Conservation (phyloP, 2,797 vertebrate species). For the Uromys caudimaculatus region DNA sequence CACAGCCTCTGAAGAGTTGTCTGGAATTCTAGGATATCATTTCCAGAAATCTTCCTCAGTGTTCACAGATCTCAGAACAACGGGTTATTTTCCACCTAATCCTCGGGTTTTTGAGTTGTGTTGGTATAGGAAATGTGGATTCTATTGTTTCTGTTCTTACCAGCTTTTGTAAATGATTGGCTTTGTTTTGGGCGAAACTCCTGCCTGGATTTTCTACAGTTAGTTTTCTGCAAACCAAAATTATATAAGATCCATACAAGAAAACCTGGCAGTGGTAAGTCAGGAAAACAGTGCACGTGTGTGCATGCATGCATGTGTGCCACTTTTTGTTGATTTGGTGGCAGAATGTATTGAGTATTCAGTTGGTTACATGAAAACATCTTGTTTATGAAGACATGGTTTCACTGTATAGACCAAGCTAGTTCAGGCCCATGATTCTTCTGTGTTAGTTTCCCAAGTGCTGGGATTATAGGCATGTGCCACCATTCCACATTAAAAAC, state of each 20-base stretch:
- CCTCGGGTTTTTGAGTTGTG: background rate
- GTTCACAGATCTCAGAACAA: background rate
- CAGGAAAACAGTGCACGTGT: background rate
- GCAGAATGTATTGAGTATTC: constrained; percentile 36
- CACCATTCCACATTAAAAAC: background rate
- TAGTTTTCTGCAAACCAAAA: constrained; percentile 52
- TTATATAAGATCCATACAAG: background rate
- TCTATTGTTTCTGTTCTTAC: constrained; percentile 31
- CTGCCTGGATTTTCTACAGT: constrained; percentile 38
- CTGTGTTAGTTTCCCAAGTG: background rate
- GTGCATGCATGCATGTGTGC: background rate
- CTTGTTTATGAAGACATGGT: background rate
- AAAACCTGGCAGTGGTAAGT: background rate
- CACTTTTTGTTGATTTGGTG: background rate
- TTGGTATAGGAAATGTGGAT: background rate
- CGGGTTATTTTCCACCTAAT: background rate
- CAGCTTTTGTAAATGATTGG: constrained; percentile 42
- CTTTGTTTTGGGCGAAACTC: constrained; percentile 41
- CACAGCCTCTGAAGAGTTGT: constrained; percentile 20
- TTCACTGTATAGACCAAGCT: background rate
- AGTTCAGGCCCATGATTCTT: background rate
- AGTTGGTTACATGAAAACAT: background rate
- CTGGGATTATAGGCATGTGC: background rate
- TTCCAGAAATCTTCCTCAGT: constrained; percentile 34
- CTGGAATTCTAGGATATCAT: background rate